Percentiles rank a stretch among this genome's conserved stretches.
These are phyloP conservation scores for Pteruthius melanotis DNA, from an alignment of 2,113 vertebrate genomes.

Conservation along the genomic window DNA sequence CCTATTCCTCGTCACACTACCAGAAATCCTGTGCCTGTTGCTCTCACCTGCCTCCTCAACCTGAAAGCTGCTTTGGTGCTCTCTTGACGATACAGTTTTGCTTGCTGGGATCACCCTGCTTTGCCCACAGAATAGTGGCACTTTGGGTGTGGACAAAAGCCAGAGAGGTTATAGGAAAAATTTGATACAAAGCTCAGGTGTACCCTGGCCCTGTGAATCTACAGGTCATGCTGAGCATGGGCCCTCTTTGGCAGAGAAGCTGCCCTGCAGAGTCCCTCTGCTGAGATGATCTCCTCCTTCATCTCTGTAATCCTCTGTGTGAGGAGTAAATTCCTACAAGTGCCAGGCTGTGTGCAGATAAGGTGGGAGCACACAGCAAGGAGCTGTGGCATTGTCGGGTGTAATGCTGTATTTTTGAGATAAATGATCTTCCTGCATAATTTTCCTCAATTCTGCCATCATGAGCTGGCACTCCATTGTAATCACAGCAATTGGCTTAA, in stretches of 20 bases:
- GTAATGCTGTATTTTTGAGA: not conserved
- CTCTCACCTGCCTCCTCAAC: not conserved
- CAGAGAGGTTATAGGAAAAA: not conserved
- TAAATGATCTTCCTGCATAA: not conserved
- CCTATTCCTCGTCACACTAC: not conserved
- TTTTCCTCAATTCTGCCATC: not conserved
- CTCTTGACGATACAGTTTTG: not conserved
- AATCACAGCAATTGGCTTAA: not conserved
- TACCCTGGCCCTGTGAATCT: not conserved
- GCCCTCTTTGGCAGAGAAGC: not conserved
- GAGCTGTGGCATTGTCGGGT: not conserved
- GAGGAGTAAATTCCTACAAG: not conserved
- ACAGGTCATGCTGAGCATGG: not conserved
- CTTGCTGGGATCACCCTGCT: not conserved
- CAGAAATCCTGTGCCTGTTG: not conserved
- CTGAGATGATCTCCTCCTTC: not conserved
- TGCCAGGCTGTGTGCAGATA: not conserved
- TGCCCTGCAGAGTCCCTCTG: not conserved
- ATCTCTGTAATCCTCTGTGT: not conserved
- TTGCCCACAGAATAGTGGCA: not conserved
- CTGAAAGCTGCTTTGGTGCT: not conserved
- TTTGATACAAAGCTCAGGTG: not conserved
- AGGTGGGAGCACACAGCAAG: not conserved
- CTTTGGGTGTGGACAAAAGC: not conserved
- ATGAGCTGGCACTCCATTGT: not conserved